phyloP scores from a whole-genome alignment of 1,140 invertebrate genomes.

The Macrotrachela quadricornifera region DNA sequence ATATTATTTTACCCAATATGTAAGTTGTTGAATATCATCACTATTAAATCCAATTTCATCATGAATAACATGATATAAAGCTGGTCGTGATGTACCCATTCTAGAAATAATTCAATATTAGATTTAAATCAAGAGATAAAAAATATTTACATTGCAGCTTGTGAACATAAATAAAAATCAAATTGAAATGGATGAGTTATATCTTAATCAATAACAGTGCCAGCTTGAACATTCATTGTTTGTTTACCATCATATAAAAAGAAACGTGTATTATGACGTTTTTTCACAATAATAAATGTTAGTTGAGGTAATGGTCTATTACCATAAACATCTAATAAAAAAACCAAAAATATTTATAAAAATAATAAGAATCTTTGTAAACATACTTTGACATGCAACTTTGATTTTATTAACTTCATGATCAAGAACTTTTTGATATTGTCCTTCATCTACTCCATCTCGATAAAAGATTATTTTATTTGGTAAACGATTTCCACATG shows the following conservation, averaged over 20 bases:
- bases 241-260: not conserved
- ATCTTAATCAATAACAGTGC: constrained; percentile 54
- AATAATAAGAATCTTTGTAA: too few relatives aligned
- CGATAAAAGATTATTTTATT: not conserved
- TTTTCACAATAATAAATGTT: constrained; percentile 66
- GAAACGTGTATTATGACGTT: constrained; percentile 55
- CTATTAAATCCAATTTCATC: too few relatives aligned
- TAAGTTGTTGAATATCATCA: constrained; percentile 32
- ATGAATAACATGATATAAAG: too few relatives aligned
- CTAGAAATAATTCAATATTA: too few relatives aligned
- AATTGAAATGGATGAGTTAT: constrained; percentile 58
- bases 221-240: constrained; percentile 32
- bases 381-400: not conserved
- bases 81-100: too few relatives aligned
- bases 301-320: constrained; percentile 18
- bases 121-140: too few relatives aligned
- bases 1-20: constrained; percentile 27
- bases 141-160: not conserved
- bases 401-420: not conserved
- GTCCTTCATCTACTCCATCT: not conserved
- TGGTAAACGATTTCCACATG: not conserved
- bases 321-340: too few relatives aligned
- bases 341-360: too few relatives aligned
- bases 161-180: constrained; percentile 31
- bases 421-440: not conserved